Evolutionary conservation across 2,113 vertebrate genomes (phyloP), one percentile per base, ranked within the genome.

Genomic region (Dendropsophus ebraccatus): DNA sequence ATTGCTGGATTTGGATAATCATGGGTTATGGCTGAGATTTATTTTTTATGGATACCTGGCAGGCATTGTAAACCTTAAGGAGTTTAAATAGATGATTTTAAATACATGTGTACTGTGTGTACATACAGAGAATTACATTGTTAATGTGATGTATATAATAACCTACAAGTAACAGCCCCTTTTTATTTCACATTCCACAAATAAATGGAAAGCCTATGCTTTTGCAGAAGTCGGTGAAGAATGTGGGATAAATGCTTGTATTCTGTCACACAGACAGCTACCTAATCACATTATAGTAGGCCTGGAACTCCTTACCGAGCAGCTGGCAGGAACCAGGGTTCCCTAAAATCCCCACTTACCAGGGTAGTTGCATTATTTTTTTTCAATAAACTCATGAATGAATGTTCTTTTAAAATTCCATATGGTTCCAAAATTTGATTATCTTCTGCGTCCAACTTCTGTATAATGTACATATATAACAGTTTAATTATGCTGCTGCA

Each of bases 251-350:
- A 37, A 35, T 70, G 67, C 67, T 70, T 70, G 30, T 35, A 32
- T 70, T 70, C 13, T 70, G 32, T 70, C 67, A 70, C 67, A 70
- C 17, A 70, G 67, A 70, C 67, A 70, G 67, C 67, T 70, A 9
- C 67, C 16, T 37, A 70, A 70, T 70, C 37, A 37, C 67, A 70
- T 70, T 70, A 37, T 70, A 70, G 37, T 70, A 70, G 32, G 30
- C 5, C 32, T 70, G 67, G 19, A 70, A 70, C 67, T 67, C 30
- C 21, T 30, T 70, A 35, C 67, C 10, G 67, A 17, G 67, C 67
- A 70, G 21, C 32, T 70, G 67, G 37, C 67, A 35, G 67, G 67
- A 70, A 70, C 67, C 67, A 70, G 67, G 19, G 67, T 70, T 70
- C 32, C 67, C 67, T 32, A 35, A 70, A 70, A 70, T 70, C 30